Percentiles rank a stretch among this genome's conserved stretches.
Conservation (phyloP, 2,888 invertebrate genomes). For the Calameuta idolon region DNA sequence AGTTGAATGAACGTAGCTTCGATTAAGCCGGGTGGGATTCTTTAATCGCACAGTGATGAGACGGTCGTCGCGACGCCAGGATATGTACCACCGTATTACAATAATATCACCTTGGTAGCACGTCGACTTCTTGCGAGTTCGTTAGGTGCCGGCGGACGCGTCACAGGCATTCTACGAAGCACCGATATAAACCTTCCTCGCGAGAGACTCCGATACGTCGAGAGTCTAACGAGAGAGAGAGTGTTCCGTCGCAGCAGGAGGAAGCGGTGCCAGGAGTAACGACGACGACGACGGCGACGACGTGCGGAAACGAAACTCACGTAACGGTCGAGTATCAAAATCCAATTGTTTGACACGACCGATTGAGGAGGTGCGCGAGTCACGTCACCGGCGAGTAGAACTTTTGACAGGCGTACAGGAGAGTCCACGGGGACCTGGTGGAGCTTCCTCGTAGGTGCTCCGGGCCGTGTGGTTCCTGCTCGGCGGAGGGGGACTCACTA, state of each 20-base stretch:
- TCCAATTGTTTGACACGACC: neutral
- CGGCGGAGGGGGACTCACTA: constrained; percentile 12
- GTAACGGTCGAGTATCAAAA: no score
- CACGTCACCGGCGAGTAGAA: neutral
- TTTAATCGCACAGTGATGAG: neutral
- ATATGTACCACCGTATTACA: neutral
- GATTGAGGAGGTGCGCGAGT: no score
- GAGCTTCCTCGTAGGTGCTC: neutral
- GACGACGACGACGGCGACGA: no score
- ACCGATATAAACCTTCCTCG: neutral
- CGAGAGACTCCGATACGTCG: neutral
- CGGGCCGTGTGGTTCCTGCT: constrained; percentile 17
- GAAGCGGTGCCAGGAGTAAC: neutral
- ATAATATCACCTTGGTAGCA: neutral
- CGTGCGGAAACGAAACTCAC: no score
- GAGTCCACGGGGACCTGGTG: neutral
- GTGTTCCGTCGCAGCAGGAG: neutral
- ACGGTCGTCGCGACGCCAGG: no score
- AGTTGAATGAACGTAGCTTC: neutral
- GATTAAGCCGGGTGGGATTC: neutral
- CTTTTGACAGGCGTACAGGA: neutral
- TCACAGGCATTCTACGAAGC: neutral
- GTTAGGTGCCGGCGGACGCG: neutral
- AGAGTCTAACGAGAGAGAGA: neutral
- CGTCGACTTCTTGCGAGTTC: neutral